phyloP scores from a whole-genome alignment of 1,140 invertebrate genomes.

The Alviniconcha marisindica region DNA sequence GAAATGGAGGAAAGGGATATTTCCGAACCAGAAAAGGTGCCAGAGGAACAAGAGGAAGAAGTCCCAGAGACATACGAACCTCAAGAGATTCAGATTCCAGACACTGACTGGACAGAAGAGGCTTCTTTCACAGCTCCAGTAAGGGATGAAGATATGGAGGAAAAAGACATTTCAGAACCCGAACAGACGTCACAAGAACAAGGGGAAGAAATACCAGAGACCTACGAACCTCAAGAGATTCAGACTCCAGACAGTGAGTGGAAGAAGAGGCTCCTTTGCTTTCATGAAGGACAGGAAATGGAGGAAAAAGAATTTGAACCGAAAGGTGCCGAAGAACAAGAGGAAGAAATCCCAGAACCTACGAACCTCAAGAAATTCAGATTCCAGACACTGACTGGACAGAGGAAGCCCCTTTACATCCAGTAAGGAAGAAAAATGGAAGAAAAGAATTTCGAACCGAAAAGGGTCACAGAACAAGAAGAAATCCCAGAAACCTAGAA shows the following conservation, averaged over 20 bases:
- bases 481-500: too few relatives aligned
- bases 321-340: neutral
- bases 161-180: too few relatives aligned
- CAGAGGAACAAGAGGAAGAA: neutral
- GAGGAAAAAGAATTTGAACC: neutral
- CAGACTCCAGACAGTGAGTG: neutral
- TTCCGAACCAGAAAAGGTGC: too few relatives aligned
- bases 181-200: neutral
- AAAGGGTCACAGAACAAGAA: too few relatives aligned
- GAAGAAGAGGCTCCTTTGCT: too few relatives aligned
- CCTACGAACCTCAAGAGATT: neutral
- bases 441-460: neutral
- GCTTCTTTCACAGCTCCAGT: too few relatives aligned
- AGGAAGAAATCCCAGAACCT: neutral
- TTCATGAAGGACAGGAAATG: neutral
- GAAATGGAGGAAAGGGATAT: neutral
- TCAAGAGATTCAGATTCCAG: neutral
- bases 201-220: neutral
- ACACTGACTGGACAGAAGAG: too few relatives aligned
- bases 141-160: too few relatives aligned
- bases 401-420: neutral
- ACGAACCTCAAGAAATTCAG: slow-evolving; percentile 1
- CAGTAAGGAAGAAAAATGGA: neutral
- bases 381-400: neutral
- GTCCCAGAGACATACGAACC: neutral